Evolutionary conservation across 1,140 invertebrate species (phyloP), one percentile per base, ranked within the genome.

Genomic region (Drosophila cardini): DNA sequence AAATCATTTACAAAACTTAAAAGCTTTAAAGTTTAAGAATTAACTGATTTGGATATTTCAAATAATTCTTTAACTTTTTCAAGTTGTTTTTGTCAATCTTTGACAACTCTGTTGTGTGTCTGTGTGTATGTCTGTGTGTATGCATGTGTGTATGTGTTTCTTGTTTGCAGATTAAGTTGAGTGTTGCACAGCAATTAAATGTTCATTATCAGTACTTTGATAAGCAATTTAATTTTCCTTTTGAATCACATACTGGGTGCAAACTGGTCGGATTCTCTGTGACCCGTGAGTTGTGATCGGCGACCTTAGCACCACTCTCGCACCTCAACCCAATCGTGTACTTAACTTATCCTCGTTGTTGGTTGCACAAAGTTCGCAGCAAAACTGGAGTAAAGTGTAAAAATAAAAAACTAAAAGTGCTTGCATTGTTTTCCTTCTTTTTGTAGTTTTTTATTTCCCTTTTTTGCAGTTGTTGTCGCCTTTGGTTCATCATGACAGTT

Each of bases 401-500:
- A 46, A 50, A 26, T 26, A 26, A 26, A 26, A 26, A 26, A 26
- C 21, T 26, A 46, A 61, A 46, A 38, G 38, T 62, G 34, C 40
- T 62, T 13, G 34, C 46, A 40, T 62, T 50, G 46, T 57, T 57
- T 57, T 26, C 26, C 18, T n/a, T 50, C 46, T 30, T 62, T 18
- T 52, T 55, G 21, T 30, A 30, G 42, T 10, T 11, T 30, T 45
- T 32, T 58, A 16, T 36, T 13, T 40, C 38, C 13, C 7, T 65
- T n/a, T 36, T 57, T 40, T 61, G 40, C 78, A 76, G 52, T 68
- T 81, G 68, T 81, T 72, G 73, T 77, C 68, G 78, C 78, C 78
- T 80, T 80, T 77, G 62, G 78, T 78, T 81, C 78, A 81, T 68
- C 67, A 69, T 68, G 78, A 81, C 78, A 80, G 40, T 61, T 75